A percentile compares a stretch with the other conserved stretches of the same genome.
phyloP scores from a whole-genome alignment of 2,797 vertebrate genomes.

The Gymnocypris eckloni region DNA sequence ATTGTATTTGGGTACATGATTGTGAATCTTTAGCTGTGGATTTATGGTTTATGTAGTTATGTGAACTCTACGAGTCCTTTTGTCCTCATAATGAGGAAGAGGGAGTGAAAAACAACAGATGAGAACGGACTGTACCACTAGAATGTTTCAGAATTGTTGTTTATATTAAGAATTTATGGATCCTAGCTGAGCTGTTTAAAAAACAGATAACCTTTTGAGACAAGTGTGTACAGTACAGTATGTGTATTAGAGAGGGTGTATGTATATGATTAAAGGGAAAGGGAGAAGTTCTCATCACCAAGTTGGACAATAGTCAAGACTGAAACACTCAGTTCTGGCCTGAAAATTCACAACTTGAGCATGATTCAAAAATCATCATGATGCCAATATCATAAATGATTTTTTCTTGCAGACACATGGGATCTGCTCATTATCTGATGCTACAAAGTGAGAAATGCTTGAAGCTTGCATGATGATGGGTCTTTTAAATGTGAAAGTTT shows the following conservation, averaged over 20 bases:
- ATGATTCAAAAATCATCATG: constrained; percentile 19
- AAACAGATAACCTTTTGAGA: neutral
- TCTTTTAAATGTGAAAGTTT: neutral
- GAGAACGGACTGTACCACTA: constrained; percentile 26
- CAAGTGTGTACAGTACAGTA: neutral
- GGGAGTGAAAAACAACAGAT: constrained; percentile 23
- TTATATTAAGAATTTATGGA: constrained; percentile 10
- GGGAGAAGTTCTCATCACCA: neutral
- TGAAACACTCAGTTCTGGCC: constrained; percentile 21
- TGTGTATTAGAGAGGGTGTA: neutral
- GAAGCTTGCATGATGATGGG: neutral
- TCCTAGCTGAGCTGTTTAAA: neutral
- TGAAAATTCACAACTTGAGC: constrained; percentile 38
- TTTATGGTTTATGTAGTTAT: constrained; percentile 10
- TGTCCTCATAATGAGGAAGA: constrained; percentile 25
- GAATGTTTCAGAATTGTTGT: constrained; percentile 1
- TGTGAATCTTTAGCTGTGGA: neutral
- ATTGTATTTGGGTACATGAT: neutral
- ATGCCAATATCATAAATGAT: constrained; percentile 29
- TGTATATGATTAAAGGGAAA: neutral
- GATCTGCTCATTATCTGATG: neutral
- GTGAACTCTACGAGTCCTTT: neutral
- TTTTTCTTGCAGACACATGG: neutral
- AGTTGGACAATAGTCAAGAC: constrained; percentile 5
- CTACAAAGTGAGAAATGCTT: neutral